Percentiles rank a stretch among this genome's conserved stretches.
Evolutionary conservation across 2,113 vertebrate species (phyloP).

Genomic region (Kobus ellipsiprymnus): DNA sequence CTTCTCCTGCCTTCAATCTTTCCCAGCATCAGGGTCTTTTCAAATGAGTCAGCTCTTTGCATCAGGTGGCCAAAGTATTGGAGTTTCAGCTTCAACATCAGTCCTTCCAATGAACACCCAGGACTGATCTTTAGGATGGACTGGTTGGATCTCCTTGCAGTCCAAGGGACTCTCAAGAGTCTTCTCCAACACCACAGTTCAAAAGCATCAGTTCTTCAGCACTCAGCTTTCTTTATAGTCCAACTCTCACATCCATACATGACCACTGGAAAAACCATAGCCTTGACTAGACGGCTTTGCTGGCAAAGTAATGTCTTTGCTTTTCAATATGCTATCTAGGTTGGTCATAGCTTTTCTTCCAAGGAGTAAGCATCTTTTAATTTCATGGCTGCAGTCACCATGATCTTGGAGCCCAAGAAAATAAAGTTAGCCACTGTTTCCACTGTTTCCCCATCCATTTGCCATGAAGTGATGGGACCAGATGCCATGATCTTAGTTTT

Average conservation of each 20-base stretch:
- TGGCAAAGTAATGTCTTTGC: background rate
- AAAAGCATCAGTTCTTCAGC: background rate
- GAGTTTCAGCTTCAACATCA: background rate
- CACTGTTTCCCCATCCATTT: background rate
- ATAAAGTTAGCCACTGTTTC: background rate
- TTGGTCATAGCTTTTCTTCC: background rate
- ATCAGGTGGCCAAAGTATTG: background rate
- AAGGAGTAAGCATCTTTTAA: too few species aligned
- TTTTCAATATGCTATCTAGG: background rate
- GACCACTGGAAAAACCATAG: background rate
- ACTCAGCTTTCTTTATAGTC: background rate
- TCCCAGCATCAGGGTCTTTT: background rate
- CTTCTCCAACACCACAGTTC: background rate
- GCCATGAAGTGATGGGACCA: background rate
- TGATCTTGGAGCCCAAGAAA: background rate
- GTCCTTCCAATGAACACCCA: background rate
- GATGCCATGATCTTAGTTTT: background rate
- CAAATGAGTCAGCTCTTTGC: background rate
- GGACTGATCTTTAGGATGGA: background rate
- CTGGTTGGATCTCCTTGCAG: background rate
- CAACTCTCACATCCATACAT: background rate
- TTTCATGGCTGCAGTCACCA: background rate
- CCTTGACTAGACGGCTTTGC: background rate
- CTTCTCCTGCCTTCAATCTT: background rate
- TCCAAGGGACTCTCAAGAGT: background rate